Conservation (phyloP, 2,113 vertebrate species). For the Phyllopteryx taeniolatus region DNA sequence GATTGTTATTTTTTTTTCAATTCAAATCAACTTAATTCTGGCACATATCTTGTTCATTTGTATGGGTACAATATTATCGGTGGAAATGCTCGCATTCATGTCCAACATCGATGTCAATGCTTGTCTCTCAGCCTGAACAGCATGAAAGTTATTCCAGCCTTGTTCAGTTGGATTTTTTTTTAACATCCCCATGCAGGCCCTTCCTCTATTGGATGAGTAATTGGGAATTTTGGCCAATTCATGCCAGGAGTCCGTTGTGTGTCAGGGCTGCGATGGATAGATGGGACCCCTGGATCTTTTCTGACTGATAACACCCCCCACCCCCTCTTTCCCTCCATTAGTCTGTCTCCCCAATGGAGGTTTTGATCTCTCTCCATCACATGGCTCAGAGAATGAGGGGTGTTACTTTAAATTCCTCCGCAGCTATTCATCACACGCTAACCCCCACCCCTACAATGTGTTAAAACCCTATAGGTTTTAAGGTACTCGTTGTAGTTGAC, state of each 20-base stretch:
- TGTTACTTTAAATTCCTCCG: slow-evolving; percentile 34
- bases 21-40: too few species aligned
- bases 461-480: not conserved
- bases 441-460: not conserved
- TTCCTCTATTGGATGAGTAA: slow-evolving; percentile 16
- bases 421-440: slow-evolving; percentile 25
- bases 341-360: slow-evolving; percentile 31
- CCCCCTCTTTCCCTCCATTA: slow-evolving; percentile 16
- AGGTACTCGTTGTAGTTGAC: not conserved
- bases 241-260: slow-evolving; percentile 70
- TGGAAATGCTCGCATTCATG: too few species aligned
- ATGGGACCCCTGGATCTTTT: slow-evolving; percentile 57
- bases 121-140: too few species aligned
- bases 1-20: not conserved
- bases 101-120: too few species aligned
- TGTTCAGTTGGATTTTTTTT: too few species aligned
- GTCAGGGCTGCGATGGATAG: slow-evolving; percentile 76
- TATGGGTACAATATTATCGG: too few species aligned
- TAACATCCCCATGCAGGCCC: not conserved
- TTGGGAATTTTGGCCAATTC: slow-evolving; percentile 55
- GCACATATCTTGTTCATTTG: too few species aligned
- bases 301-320: slow-evolving; percentile 62
- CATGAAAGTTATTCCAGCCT: too few species aligned
- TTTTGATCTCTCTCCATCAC: slow-evolving; percentile 29
- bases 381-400: not conserved